Evolutionary conservation across 2,113 vertebrate genomes (phyloP), one percentile per base, ranked within the genome.

Genomic region (Lophius piscatorius): DNA sequence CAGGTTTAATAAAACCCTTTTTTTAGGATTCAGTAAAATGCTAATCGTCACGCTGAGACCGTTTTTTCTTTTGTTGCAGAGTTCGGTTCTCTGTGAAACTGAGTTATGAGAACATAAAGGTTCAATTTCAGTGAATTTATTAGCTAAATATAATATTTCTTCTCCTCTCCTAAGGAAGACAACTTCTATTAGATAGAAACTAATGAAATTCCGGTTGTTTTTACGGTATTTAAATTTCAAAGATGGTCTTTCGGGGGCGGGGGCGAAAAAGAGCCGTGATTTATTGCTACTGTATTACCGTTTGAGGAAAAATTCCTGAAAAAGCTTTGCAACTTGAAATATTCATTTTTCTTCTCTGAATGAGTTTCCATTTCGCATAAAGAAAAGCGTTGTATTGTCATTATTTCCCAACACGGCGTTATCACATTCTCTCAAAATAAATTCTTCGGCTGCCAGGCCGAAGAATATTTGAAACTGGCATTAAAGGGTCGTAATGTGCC

Each of bases 381-480:
- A 14, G n/a, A 29, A n/a, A n/a, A 10, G 48, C 0, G 4, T 34
- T 55, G 51, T 22, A 9, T 9, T n/a, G 22, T 39, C 35, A 45
- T 59, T 42, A 55, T 49, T 44, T 41, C 17, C 0, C 1, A 36
- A 34, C 28, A 36, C 34, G 6, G 4, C 41, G 39, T 61, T 47
- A 28, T 54, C 46, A 24, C 21, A 4, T 39, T 44, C 44, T 55
- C 16, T 14, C 23, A 12, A 14, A 10, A 24, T n/a, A 8, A 12
- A 24, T 13, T 13, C 20, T 22, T 69, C n/a, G n/a, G 36, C 63
- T 36, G 24, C 31, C 33, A 48, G 31, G 61, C 50, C n/a, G n/a
- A 35, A 21, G 63, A 45, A 63, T 54, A 64, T 17, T n/a, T 58
- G 14, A 18, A 44, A 62, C 6, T 59, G 21, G 46, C 38, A 46